Base-by-base conservation (phyloP, 2,888 invertebrate species). In the Zaprionus bogoriensis region DNA sequence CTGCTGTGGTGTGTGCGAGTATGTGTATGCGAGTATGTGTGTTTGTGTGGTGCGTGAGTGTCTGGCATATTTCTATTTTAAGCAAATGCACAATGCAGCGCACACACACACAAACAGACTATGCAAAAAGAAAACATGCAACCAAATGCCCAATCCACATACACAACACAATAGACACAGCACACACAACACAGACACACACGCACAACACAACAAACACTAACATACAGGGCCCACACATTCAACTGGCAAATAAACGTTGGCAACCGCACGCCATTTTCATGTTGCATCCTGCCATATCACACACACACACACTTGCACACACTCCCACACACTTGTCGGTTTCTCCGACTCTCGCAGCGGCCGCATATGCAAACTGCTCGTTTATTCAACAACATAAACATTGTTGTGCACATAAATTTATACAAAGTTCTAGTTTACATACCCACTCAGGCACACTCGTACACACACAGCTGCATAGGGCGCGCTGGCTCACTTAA, bases 341-440 rank as follows among this genome's bases (percentile, higher is more conserved):
- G 71, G 66, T 32, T 64, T 28, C 68, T 67, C 41, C 25, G 36
- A n/a, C 12, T 74, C 57, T 57, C 25, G 25, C 50, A 42, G 45
- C 61, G 67, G 64, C 69, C 77, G 72, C 76, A 74, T 70, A 78
- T 84, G 78, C 80, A 83, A 80, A 86, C 79, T 86, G 86, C 59
- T 80, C 86, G 79, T 86, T 80, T 80, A 86, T 80, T 80, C 86
- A 86, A 83, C 86, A 80, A 80, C 87, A 80, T 80, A 80, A 80
- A 80, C 79, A 86, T 86, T 80, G 86, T 80, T 80, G 79, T 77
- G 74, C 86, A 80, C 84, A 80, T 82, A 82, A 87, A 78, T 87
- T 84, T 78, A 84, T 81, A 87, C 85, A 81, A 80, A 80, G 87
- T 80, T 84, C 81, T 86, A 86, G 84, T 84, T 86, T 84, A 68